phyloP scores from a whole-genome alignment of 1,140 invertebrate species.

The Drosophila jambulina region DNA sequence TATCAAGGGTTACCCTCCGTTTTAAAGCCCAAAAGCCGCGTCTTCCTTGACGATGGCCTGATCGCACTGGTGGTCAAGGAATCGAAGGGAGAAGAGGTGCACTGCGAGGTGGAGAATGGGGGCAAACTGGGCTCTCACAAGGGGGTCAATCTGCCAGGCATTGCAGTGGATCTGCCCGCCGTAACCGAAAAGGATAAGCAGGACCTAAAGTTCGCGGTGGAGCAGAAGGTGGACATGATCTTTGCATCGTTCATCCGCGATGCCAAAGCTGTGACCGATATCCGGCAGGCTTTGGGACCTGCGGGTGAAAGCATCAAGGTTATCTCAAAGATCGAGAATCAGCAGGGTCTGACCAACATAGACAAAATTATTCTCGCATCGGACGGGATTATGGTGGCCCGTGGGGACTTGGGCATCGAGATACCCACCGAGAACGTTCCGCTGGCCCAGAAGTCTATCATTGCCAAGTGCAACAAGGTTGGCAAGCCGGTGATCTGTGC shows the following conservation, averaged over 20 bases:
- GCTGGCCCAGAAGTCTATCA: conserved; percentile 98
- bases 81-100: conserved; percentile 85
- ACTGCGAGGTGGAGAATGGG: conserved; percentile 97
- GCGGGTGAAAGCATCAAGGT: conserved; percentile 96
- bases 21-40: conserved; percentile 91
- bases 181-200: conserved; percentile 98
- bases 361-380: conserved; percentile 96
- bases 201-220: conserved; percentile 96
- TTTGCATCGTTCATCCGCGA: conserved; percentile 99
- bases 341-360: conserved; percentile 97
- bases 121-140: conserved; percentile 97
- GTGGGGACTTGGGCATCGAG: conserved; percentile 98
- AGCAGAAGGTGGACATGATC: conserved; percentile 97
- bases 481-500: conserved; percentile 99
- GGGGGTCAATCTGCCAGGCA: conserved; percentile 97
- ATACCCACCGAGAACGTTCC: conserved; percentile 99
- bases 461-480: conserved; percentile 94
- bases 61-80: conserved; percentile 95
- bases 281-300: conserved; percentile 94
- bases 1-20: conserved; percentile 98
- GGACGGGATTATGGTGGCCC: conserved; percentile 98
- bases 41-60: conserved; percentile 98
- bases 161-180: conserved; percentile 97
- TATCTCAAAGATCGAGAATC: conserved; percentile 98
- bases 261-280: conserved; percentile 94